These are phyloP conservation scores for Anableps anableps DNA, from an alignment of 2,797 vertebrate genomes.

Conservation along the genomic window DNA sequence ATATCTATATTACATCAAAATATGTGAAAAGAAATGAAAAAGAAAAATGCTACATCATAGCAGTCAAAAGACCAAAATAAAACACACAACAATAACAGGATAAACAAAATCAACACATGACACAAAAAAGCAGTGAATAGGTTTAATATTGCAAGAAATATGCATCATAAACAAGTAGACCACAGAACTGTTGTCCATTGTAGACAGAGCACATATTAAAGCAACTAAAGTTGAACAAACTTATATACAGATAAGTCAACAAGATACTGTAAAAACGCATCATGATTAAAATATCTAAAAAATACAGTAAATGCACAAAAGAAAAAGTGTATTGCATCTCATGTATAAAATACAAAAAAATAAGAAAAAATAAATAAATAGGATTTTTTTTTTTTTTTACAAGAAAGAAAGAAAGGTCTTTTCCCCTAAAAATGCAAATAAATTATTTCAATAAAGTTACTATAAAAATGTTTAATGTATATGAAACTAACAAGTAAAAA, in stretches of 20 bases:
- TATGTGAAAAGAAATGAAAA: not conserved
- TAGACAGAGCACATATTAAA: not conserved
- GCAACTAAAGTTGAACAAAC: not conserved
- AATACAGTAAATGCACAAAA: not conserved
- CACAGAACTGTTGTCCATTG: not conserved
- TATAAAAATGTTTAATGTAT: too few species aligned
- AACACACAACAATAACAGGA: not conserved
- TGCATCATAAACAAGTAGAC: not conserved
- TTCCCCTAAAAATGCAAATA: too few species aligned
- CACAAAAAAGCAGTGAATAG: not conserved
- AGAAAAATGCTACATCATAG: not conserved
- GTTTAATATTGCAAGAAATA: not conserved
- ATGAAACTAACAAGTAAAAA: not conserved
- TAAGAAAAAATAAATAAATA: too few species aligned
- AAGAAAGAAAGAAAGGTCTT: too few species aligned
- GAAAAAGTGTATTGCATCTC: not conserved
- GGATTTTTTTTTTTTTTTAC: too few species aligned
- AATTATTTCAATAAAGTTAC: too few species aligned
- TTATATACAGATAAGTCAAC: not conserved
- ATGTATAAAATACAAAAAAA: not conserved
- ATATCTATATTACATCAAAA: not conserved
- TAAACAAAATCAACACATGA: not conserved
- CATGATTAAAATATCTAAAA: not conserved
- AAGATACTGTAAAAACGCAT: not conserved
- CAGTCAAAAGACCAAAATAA: not conserved